Percentiles rank a stretch among this genome's conserved stretches.
phyloP scores from a whole-genome alignment of 2,888 invertebrate species.

The Heteropelma amictum region DNA sequence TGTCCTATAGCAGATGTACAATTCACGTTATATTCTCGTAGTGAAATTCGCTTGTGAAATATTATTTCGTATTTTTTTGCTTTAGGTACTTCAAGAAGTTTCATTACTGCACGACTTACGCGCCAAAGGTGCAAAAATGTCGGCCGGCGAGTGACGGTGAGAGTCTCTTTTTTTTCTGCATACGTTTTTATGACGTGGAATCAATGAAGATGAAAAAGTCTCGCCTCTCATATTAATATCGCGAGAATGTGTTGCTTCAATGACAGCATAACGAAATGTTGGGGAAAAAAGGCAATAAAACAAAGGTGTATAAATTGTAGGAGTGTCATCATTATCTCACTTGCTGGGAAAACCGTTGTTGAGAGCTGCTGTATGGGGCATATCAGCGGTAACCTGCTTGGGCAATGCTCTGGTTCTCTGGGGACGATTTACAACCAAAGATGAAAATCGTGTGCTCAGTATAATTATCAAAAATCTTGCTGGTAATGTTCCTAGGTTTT shows the following conservation, averaged over 20 bases:
- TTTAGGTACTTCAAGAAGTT: conserved; percentile 82
- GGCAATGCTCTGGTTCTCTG: conserved; percentile 84
- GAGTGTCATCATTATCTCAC: conserved; percentile 82
- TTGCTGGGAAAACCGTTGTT: conserved; percentile 81
- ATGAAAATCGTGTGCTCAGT: conserved; percentile 82
- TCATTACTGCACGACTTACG: conserved; percentile 81
- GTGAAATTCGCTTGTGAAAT: too few species aligned
- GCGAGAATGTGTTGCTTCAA: not conserved
- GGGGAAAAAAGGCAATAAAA: not conserved
- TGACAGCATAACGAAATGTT: conserved; percentile 7
- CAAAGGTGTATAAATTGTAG: conserved; percentile 67
- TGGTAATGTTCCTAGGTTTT: conserved; percentile 74
- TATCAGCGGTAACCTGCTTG: conserved; percentile 81
- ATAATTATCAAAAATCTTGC: conserved; percentile 84
- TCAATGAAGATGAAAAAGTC: not conserved
- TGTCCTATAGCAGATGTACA: too few species aligned
- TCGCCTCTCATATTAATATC: not conserved
- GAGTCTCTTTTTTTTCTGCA: conserved; percentile 25
- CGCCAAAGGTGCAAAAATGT: conserved; percentile 81
- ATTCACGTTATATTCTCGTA: too few species aligned
- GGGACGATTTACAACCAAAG: conserved; percentile 81
- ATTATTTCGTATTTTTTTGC: too few species aligned
- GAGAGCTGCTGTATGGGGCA: conserved; percentile 82
- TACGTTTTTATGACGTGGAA: not conserved
- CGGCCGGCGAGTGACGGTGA: conserved; percentile 82